A percentile compares a stretch with the other conserved stretches of the same genome.
phyloP scores from a whole-genome alignment of 2,797 vertebrate species.

The Amniataba percoides region DNA sequence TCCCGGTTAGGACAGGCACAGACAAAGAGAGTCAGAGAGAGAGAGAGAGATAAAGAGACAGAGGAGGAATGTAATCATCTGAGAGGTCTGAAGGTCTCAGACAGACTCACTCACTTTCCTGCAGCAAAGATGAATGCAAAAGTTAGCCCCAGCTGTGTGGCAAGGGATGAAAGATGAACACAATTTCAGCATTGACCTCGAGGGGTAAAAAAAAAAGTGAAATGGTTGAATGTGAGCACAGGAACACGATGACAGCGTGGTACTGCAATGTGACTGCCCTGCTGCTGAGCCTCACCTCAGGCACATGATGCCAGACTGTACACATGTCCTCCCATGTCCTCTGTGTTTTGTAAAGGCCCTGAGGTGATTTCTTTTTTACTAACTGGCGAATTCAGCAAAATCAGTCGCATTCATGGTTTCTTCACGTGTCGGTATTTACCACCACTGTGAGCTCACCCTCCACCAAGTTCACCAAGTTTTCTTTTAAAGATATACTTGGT shows the following conservation, averaged over 20 bases:
- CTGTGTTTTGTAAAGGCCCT: constrained; percentile 3
- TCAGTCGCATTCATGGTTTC: neutral
- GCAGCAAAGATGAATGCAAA: constrained; percentile 62
- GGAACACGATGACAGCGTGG: constrained; percentile 36
- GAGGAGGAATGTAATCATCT: constrained; percentile 74
- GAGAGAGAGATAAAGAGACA: constrained; percentile 63
- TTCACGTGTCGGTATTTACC: neutral
- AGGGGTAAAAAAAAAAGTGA: constrained; percentile 44
- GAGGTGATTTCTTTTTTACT: neutral
- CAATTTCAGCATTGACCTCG: constrained; percentile 61
- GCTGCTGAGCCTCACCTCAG: constrained; percentile 33
- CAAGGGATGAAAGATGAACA: constrained; percentile 68
- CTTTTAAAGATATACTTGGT: neutral
- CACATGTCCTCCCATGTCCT: neutral
- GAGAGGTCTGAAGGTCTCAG: constrained; percentile 75
- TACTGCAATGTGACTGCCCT: constrained; percentile 20
- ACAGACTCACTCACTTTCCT: constrained; percentile 69
- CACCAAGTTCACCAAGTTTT: neutral
- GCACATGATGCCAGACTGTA: constrained; percentile 8
- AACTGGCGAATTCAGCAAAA: constrained; percentile 8
- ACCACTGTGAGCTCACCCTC: neutral
- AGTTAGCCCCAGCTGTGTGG: constrained; percentile 57
- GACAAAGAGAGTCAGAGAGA: constrained; percentile 38
- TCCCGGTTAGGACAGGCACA: neutral
- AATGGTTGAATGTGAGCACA: constrained; percentile 48